A percentile compares a stretch with the other conserved stretches of the same genome.
These are phyloP conservation scores for Anomalospiza imberbis DNA, from an alignment of 2,797 vertebrate species.

Conservation along the genomic window DNA sequence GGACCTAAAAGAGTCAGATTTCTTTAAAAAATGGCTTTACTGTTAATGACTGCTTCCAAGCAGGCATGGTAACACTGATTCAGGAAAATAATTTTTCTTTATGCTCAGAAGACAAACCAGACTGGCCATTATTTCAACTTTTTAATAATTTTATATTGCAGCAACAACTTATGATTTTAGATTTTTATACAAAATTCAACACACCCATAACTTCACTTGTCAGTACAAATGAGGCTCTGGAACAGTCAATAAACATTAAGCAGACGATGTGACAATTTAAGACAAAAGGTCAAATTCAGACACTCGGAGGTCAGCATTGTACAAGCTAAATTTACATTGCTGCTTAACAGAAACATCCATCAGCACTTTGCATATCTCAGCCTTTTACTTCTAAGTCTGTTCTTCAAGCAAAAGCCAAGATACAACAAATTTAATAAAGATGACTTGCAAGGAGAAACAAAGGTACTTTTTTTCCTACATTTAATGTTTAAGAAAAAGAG, in stretches of 20 bases:
- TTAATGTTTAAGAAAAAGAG: neutral
- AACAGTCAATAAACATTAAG: neutral
- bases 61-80: neutral
- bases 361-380: neutral
- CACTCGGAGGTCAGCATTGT: neutral
- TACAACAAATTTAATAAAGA: neutral
- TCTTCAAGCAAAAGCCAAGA: neutral
- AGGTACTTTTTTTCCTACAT: neutral
- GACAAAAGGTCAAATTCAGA: neutral
- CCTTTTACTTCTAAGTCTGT: neutral
- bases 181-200: neutral
- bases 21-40: neutral
- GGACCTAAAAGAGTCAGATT: neutral
- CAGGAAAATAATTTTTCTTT: neutral
- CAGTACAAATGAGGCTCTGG: neutral
- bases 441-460: neutral
- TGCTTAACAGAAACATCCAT: neutral
- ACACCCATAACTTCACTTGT: neutral
- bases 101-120: neutral
- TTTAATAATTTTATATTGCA: neutral
- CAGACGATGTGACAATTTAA: neutral
- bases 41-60: neutral
- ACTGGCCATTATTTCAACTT: neutral
- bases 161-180: neutral
- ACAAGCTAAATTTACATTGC: neutral